Conservation (phyloP, 1,140 invertebrate species). For the Papilio polyxenes region DNA sequence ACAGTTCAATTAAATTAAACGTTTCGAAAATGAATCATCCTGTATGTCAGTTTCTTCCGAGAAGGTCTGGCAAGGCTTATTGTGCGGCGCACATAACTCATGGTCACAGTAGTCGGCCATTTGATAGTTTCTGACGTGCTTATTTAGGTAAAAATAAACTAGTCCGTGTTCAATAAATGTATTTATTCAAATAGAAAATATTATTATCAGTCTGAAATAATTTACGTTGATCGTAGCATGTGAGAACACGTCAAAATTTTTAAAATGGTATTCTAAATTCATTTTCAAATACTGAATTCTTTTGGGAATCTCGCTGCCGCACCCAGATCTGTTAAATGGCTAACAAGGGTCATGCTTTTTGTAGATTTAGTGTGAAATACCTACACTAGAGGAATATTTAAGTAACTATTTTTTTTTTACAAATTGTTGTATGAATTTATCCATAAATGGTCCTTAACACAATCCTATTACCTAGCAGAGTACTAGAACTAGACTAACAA, state of each 20-base stretch:
- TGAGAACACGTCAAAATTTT: neutral
- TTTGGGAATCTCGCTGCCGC: too few relatives aligned
- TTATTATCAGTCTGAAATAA: neutral
- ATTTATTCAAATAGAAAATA: constrained; percentile 34
- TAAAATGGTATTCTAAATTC: too few relatives aligned
- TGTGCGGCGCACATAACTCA: constrained; percentile 42
- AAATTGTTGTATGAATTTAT: too few relatives aligned
- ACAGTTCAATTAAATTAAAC: constrained; percentile 64
- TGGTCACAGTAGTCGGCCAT: constrained; percentile 39
- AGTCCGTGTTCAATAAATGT: constrained; percentile 6
- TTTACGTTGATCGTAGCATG: neutral
- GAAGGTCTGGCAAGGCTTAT: constrained; percentile 43
- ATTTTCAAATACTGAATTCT: too few relatives aligned
- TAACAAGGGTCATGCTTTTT: too few relatives aligned
- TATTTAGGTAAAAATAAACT: constrained; percentile 24
- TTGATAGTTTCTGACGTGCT: constrained; percentile 38
- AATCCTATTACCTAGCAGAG: neutral
- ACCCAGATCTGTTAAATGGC: too few relatives aligned
- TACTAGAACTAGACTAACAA: constrained; percentile 3
- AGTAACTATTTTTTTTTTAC: too few relatives aligned
- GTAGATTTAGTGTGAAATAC: too few relatives aligned
- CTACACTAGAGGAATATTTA: neutral
- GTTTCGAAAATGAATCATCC: constrained; percentile 56
- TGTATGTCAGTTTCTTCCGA: constrained; percentile 51
- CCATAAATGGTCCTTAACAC: neutral